Base-by-base conservation (phyloP, 2,797 vertebrate genomes). In the Sebastes hubbsi region DNA sequence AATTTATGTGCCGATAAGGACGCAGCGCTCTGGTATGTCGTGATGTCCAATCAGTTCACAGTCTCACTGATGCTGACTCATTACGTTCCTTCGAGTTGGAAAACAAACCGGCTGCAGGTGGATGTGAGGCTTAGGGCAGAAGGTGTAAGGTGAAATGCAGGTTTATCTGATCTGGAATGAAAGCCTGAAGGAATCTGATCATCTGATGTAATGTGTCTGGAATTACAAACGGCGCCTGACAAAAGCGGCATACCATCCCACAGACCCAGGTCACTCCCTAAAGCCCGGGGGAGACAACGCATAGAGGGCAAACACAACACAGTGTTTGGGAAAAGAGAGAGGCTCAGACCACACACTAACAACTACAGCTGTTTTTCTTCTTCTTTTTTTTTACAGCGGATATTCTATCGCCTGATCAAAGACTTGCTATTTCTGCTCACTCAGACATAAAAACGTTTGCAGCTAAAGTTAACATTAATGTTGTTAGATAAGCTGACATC, bases 121-220 rank as follows among this genome's bases (percentile, higher is more conserved):
- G 54, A 74, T 56, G 65, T 49, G 38, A 80, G 20, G 66, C 72
- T 76, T 38, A 52, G 66, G 67, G 4, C 49, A 80, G 0, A 73
- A 27, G 74, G 82, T 79, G 29, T 85, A 83, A 91, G 82, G 86
- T 89, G 75, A 90, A 70, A 66, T 14, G 18, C 65, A 81, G 78
- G 80, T 91, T 86, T 87, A 90, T 87, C 88, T 86, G 79, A 88
- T 88, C 36, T 76, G 73, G 70, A 88, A 74, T 74, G 68, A 87
- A 87, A 88, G 25, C 71, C 22, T 66, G 30, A 72, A 84, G 61
- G 72, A 89, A 85, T 91, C 63, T 83, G 75, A 92, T 91, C 77
- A 85, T 89, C 79, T 90, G 82, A 92, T 87, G 87, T 66, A 78
- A 87, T 65, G 75, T 62, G 81, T 84, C 88, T 88, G 72, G 78